Evolutionary conservation across 1,140 invertebrate genomes (phyloP), one percentile per base, ranked within the genome.

Genomic region (Nasonia vitripennis): DNA sequence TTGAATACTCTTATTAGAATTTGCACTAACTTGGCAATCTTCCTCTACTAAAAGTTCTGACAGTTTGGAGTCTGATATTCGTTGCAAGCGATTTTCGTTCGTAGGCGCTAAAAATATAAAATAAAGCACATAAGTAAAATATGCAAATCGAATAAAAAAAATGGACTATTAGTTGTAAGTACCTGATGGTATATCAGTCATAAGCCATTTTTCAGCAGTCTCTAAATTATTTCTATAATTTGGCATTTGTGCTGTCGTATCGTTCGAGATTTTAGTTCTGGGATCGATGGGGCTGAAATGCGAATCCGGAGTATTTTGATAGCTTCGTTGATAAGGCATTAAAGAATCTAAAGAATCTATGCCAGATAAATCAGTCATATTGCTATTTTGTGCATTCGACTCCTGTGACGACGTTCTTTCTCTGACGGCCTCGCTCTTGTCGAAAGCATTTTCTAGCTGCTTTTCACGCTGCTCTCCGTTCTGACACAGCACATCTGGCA

Each of bases 241-340:
- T 17, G 45, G 34, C 37, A 34, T 27, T 78, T 45, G 73, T 68
- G n/a, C 74, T 20, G n/a, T 41, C 9, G 48, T n/a, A 17, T 74
- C 48, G 12, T 77, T 55, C 12, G 20, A n/a, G 9, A 37, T 12
- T 62, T 75, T 75, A 5, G 70, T 68, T 23, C 68, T 74, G 2
- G 73, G 31, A 31, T 77, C 73, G 9, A 74, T 14, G 23, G 84
- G 12, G 68, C 41, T 81, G 17, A 85, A 74, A 81, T 80, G 92
- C 20, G 93, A 92, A 71, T 93, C 91, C 0, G 90, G 90, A 9
- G 92, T 27, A 70, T 92, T 90, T 75, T 92, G 91, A 23, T 92
- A 88, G 0, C 90, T 92, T 37, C 92, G 92, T 34, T 93, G 92
- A 74, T 89, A 93, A 4, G 92, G 92, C 93, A 93, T 93, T 6